phyloP scores from a whole-genome alignment of 2,797 vertebrate species.

The Pelodytes ibericus region DNA sequence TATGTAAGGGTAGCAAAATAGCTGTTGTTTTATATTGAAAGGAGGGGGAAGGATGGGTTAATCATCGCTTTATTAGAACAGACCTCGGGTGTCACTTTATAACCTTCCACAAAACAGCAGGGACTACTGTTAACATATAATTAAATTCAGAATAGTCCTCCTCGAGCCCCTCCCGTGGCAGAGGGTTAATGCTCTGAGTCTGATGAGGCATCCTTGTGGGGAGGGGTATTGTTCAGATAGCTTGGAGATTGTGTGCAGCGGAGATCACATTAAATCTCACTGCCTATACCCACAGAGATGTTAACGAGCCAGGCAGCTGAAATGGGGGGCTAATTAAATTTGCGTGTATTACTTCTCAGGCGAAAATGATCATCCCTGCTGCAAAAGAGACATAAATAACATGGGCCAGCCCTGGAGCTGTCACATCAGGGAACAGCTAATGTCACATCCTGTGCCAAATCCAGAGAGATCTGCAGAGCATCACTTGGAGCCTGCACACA shows the following conservation, averaged over 20 bases:
- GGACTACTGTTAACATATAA: slow-evolving; percentile 53
- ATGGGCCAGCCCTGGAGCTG: slow-evolving; percentile 52
- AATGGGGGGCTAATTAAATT: slow-evolving; percentile 33
- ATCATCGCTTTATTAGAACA: slow-evolving; percentile 55
- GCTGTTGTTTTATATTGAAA: slow-evolving; percentile 30
- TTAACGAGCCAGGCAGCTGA: slow-evolving; percentile 40
- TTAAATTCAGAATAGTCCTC: slow-evolving; percentile 49
- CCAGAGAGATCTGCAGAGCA: slow-evolving; percentile 40
- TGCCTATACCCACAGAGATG: slow-evolving; percentile 51
- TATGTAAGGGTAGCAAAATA: slow-evolving; percentile 36
- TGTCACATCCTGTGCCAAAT: slow-evolving; percentile 52
- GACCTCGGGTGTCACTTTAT: slow-evolving; percentile 53
- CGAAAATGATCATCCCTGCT: slow-evolving; percentile 57
- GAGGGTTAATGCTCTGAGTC: slow-evolving; percentile 37
- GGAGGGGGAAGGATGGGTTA: slow-evolving; percentile 47
- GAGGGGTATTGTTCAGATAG: slow-evolving; percentile 53
- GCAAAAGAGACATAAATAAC: slow-evolving; percentile 56
- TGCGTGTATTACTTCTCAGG: slow-evolving; percentile 10
- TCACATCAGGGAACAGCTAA: slow-evolving; percentile 55
- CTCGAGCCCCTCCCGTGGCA: slow-evolving; percentile 40
- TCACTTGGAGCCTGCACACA: slow-evolving; percentile 41
- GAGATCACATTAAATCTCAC: slow-evolving; percentile 56
- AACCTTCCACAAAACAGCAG: slow-evolving; percentile 56
- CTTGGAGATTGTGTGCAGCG: slow-evolving; percentile 48
- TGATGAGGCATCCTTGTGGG: slow-evolving; percentile 38